Base-by-base conservation (phyloP, 2,797 vertebrate species). In the Cuculus canorus region DNA sequence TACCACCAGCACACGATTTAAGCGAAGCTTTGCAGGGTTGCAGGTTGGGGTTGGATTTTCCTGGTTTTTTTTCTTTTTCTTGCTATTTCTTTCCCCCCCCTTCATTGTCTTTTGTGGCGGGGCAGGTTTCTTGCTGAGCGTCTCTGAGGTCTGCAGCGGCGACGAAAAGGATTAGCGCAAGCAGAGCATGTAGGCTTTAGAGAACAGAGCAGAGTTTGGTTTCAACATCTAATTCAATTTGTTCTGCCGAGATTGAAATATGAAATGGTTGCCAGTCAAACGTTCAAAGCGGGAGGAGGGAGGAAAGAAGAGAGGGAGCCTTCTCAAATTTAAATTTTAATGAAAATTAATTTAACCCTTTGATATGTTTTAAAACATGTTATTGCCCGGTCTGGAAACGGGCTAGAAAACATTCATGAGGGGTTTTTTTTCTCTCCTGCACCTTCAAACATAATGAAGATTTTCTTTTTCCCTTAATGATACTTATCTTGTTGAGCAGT, bases 171-270 rank as follows among this genome's bases (percentile, higher is more conserved):
- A 98, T 98, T 97, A 98, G 96, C 37, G 75, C 92, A 85, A 95
- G 97, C 97, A 54, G 90, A 91, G 96, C 96, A 84, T 91, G 96
- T 98, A 96, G 97, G 97, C 97, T 97, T 96, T 96, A 96, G 97
- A 97, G 96, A 97, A 96, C 97, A 97, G 97, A 98, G 96, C 96
- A 77, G 93, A 97, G 97, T 97, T 96, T 93, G 95, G 97, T 97
- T 96, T 97, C 97, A 97, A 97, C 98, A 98, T 97, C 98, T 98
- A 98, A 98, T 98, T 98, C 98, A 98, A 98, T 98, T 98, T 98
- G 98, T 98, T 98, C 98, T 98, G 98, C 98, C 37, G 97, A 98
- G 98, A 98, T 97, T 97, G 98, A 98, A 98, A 98, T 98, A 97
- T 97, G 98, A 98, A 98, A 98, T 98, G 97, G 97, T 97, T 98